A percentile compares a stretch with the other conserved stretches of the same genome.
Conservation (phyloP, 2,113 vertebrate genomes). For the Aleadryas rufinucha region DNA sequence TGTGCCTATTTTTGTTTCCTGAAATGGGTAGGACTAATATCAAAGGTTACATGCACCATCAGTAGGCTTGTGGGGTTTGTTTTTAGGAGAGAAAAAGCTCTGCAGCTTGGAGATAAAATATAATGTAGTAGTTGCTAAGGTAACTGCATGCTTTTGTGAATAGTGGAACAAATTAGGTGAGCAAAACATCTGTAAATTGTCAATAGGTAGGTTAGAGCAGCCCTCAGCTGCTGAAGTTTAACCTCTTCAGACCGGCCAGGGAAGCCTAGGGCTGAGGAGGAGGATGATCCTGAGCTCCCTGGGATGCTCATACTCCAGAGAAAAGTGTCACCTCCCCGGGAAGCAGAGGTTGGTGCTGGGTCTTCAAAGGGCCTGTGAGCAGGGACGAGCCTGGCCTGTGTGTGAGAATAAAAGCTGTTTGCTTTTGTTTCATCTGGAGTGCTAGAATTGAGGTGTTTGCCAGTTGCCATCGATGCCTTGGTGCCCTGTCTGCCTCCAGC, state of each 20-base stretch:
- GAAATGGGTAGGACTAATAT: slow-evolving; percentile 21
- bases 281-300: background rate
- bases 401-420: background rate
- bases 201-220: slow-evolving; percentile 19
- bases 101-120: slow-evolving; percentile 72
- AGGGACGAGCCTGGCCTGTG: background rate
- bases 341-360: background rate
- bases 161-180: slow-evolving; percentile 74
- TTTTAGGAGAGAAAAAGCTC: slow-evolving; percentile 55
- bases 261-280: background rate
- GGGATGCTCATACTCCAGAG: rapidly evolving
- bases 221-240: slow-evolving; percentile 16
- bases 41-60: slow-evolving; percentile 20
- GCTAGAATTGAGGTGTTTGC: rapidly evolving
- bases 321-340: rapidly evolving
- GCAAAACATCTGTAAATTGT: slow-evolving; percentile 71
- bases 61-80: slow-evolving; percentile 33
- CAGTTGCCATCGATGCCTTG: rapidly evolving
- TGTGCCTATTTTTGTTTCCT: background rate
- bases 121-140: slow-evolving; percentile 74
- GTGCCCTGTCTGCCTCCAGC: background rate
- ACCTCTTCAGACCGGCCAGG: background rate
- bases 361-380: background rate
- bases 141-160: slow-evolving; percentile 66
- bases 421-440: background rate